Evolutionary conservation across 2,888 invertebrate genomes (phyloP).

Genomic region (Zaprionus bogoriensis): DNA sequence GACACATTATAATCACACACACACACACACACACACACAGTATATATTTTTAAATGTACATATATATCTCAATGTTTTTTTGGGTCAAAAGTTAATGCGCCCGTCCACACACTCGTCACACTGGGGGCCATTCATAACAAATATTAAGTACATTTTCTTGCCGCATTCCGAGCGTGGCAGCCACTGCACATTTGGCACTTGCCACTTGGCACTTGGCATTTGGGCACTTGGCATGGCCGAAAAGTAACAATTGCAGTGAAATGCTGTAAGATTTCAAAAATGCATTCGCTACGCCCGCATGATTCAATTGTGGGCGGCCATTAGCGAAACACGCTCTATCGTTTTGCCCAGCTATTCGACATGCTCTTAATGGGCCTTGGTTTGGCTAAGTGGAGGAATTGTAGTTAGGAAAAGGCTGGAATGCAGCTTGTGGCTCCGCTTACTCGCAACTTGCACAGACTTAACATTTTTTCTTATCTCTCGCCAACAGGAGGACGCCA

Average conservation of each 20-base stretch:
- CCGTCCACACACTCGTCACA: not conserved
- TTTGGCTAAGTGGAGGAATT: too few species aligned
- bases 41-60: conserved; percentile 2
- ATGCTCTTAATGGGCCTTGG: too few species aligned
- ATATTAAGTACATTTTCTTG: conserved; percentile 21
- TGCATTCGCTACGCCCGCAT: conserved; percentile 40
- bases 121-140: conserved; percentile 7
- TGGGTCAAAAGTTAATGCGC: conserved; percentile 54
- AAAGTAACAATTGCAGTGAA: conserved; percentile 28
- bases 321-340: conserved; percentile 34
- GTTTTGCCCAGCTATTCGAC: too few species aligned
- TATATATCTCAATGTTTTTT: conserved; percentile 9
- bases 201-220: not conserved
- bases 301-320: conserved; percentile 43
- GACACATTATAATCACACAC: not conserved
- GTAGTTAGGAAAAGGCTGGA: too few species aligned
- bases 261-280: conserved; percentile 14
- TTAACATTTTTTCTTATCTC: not conserved
- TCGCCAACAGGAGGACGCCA: conserved; percentile 94
- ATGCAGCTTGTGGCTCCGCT: too few species aligned
- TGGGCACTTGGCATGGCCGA: conserved; percentile 19
- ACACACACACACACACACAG: not conserved
- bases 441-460: not conserved
- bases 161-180: conserved; percentile 43
- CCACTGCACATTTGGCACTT: conserved; percentile 28